Percentiles rank a stretch among this genome's conserved stretches.
phyloP scores from a whole-genome alignment of 2,797 vertebrate species.

The Alfaro cultratus region DNA sequence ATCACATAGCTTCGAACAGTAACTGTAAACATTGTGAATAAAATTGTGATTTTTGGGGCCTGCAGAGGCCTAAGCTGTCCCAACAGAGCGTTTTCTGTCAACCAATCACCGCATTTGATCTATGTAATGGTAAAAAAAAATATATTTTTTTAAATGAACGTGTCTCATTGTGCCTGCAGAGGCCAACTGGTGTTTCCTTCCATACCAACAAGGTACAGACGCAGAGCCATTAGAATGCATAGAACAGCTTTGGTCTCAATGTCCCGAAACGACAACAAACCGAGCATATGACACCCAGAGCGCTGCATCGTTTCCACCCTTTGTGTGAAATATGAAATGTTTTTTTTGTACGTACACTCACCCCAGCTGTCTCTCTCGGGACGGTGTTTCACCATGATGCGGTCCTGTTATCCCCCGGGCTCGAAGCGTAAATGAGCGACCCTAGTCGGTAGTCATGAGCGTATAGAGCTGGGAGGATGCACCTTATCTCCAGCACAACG shows the following conservation, averaged over 20 bases:
- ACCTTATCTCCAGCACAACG: conserved; percentile 52
- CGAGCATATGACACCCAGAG: not conserved
- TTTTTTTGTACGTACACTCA: conserved; percentile 75
- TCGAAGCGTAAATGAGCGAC: conserved; percentile 38
- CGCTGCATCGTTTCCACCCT: conserved; percentile 52
- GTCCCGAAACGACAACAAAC: conserved; percentile 24
- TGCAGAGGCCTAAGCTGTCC: conserved; percentile 16
- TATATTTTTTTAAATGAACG: not conserved
- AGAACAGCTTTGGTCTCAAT: not conserved
- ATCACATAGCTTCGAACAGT: conserved; percentile 17
- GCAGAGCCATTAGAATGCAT: not conserved
- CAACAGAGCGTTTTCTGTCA: conserved; percentile 8
- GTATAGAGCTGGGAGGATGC: conserved; percentile 66
- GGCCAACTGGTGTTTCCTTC: not conserved
- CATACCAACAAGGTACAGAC: not conserved
- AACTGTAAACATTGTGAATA: conserved; percentile 26
- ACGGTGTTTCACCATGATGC: conserved; percentile 82
- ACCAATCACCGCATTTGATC: not conserved
- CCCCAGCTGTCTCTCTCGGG: conserved; percentile 90
- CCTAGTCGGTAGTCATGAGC: conserved; percentile 74
- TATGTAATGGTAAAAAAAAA: not conserved
- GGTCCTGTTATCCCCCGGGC: conserved; percentile 46
- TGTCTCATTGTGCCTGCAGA: conserved; percentile 5
- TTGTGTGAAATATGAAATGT: conserved; percentile 50
- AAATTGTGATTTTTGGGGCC: conserved; percentile 36